phyloP scores from a whole-genome alignment of 2,113 vertebrate species.

The Oceanites oceanicus region DNA sequence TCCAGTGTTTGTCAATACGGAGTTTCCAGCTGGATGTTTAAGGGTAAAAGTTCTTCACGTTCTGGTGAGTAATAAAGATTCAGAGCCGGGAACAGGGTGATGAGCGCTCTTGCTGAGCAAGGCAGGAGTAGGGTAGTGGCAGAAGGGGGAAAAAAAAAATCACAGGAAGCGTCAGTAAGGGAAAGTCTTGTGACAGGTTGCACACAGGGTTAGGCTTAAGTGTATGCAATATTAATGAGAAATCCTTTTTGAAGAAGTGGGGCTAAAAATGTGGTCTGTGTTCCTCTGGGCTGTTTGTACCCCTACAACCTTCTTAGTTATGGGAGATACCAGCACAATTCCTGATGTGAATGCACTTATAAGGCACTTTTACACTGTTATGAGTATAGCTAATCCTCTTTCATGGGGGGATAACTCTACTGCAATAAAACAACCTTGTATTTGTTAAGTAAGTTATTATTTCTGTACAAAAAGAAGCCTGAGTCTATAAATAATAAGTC shows the following conservation, averaged over 20 bases:
- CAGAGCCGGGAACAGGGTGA: rapidly evolving
- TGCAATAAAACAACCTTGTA: conserved; percentile 2
- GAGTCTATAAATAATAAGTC: conserved; percentile 8
- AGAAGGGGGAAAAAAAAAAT: not conserved
- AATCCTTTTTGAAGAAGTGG: not conserved
- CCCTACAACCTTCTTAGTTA: not conserved
- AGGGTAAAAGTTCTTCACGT: conserved; percentile 11
- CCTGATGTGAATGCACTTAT: not conserved
- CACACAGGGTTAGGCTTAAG: not conserved
- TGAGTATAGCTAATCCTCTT: conserved; percentile 37
- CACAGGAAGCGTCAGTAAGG: not conserved
- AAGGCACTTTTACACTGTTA: conserved; percentile 12
- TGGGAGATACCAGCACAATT: not conserved
- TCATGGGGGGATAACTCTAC: conserved; percentile 20
- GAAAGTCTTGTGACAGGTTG: not conserved
- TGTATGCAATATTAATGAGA: not conserved
- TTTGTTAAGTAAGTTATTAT: conserved; percentile 56
- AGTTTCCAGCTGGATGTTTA: not conserved
- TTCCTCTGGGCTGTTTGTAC: not conserved
- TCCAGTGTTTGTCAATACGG: not conserved
- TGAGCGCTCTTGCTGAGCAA: not conserved
- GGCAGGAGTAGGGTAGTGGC: not conserved
- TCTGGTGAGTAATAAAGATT: not conserved
- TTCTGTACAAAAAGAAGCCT: not conserved
- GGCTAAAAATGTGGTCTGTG: not conserved